Base-by-base conservation (phyloP, 2,888 invertebrate genomes). In the Drosophila antonietae region DNA sequence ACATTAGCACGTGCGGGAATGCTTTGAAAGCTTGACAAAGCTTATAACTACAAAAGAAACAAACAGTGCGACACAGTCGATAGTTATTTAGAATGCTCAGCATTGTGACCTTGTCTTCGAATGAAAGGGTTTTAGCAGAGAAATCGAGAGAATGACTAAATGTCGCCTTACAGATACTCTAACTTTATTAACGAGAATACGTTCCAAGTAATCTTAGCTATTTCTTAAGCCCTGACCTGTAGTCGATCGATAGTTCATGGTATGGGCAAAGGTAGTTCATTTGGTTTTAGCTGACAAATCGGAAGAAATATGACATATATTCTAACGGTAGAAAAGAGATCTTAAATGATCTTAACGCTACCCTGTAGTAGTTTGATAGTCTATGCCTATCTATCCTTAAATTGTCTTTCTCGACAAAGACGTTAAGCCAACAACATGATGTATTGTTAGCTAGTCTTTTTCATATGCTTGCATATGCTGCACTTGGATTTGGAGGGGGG, bases 401-500 rank as follows among this genome's bases (percentile, higher is more conserved):
- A 39, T 35, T 35, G 39, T 7, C 23, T 23, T 28, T 28, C 28
- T 6, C 28, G 28, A 28, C 28, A 28, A 28, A 28, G 5, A 28
- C 28, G 28, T 28, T 5, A n/a, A n/a, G 28, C 18, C 0, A 12
- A 49, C 31, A 49, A 10, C 31, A 2, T 10, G 15, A 2, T 39
- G 15, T 6, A 28, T 6, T 28, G 6, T 28, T 28, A 28, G 5
- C 28, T 28, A 28, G 28, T 6, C 9, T 33, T 33, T 15, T 2
- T 15, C 15, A 7, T 23, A n/a, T n/a, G n/a, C n/a, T n/a, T 28
- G 57, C 65, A 73, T 65, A 60, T 60, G 68, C 53, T 44, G 55
- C 31, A 37, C 6, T 37, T 18, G 53, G 18, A 23, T 23, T 23
- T 23, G 39, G 55, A 12, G 14, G 59, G 47, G 60, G 60, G 59